Base-by-base conservation (phyloP, 2,797 vertebrate species). In the Hippoglossus hippoglossus region DNA sequence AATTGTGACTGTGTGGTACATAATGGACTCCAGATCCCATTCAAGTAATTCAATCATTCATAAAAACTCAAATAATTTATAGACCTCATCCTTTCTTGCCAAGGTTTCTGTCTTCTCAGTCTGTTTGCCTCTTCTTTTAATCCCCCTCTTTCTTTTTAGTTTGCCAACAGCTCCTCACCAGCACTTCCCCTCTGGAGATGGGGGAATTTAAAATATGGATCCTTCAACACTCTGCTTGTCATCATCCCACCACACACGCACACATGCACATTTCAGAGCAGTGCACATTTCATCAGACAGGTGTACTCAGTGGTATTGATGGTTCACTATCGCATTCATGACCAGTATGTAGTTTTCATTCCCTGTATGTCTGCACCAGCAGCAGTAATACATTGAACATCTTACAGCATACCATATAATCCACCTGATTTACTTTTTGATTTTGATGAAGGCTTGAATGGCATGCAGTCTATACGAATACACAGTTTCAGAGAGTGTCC, bases 221-320 rank as follows among this genome's bases (percentile, higher is more conserved):
- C 60, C 51, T 24, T 63, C 63, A 72, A 68, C 63, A 71, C 53
- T 67, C 58, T 62, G 36, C 69, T 73, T 75, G 62, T 63, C 47
- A 64, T 73, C 72, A 73, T 44, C 16, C 44, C 58, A 12, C 2
- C 50, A 56, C 56, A 36, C 24, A 57, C 4, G 50, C 25, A 71
- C 62, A 59, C 19, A 22, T 22, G 22, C 41, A 39, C 39, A 62
- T 31, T 31, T 31, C 46, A 49, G 54, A 64, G 41, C 55, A 60
- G 50, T 41, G 10, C 59, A 63, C 46, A 65, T 78, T 82, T 76
- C 55, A 80, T 66, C 47, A 63, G 62, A 71, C 63, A 87, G 55
- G 59, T 75, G 41, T 54, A 63, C 19, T n/a, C 18, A 55, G 61
- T 54, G 21, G 41, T 62, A 59, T 54, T 77, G 36, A 63, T 66